Base-by-base conservation (phyloP, 37 sponge, comb jelly and placozoan genomes). In the Aplysina aerophoba region DNA sequence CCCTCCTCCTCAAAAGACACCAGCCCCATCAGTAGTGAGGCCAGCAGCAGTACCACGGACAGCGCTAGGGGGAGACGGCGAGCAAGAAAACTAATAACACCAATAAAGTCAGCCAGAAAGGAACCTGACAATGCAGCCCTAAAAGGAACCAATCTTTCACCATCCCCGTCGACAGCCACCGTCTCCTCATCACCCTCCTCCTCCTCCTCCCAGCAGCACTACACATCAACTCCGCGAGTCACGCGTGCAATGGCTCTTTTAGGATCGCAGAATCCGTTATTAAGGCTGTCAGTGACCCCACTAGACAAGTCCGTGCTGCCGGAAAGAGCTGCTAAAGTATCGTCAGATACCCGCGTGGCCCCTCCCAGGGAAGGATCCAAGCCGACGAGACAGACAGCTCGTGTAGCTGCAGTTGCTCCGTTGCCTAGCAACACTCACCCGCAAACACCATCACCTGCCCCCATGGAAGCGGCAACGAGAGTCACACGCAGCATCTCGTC, bases 21-120 rank as follows among this genome's bases (percentile, higher is more conserved):
- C 78, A 53, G 54, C 12, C 78, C 78, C 78, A 75, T 75, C 78
- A 40, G 78, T 21, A 75, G 78, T 75, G 78, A 75, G 41, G 78
- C 78, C 54, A 75, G 78, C 15, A 25, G 39, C 78, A 75, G 78
- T 50, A 75, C 78, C 24, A 75, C 78, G 1, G 78, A 12, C 33
- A 58, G 55, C 19, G 60, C 37, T 15, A 59, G 71, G 28, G 37
- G 73, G 25, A 77, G 93, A 19, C 63, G 93, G 50, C 79, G 89
- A 30, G 38, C 74, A 5, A 85, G 93, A 39, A 92, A 92, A 64
- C 83, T 67, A 81, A 87, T 89, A 58, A 92, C 93, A 19, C 93
- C 93, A 84, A 92, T 92, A 59, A 92, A 92, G 53, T 88, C 93
- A 27, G 90, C 93, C 3, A 55, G 89, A 37, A 86, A 88, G 65